Evolutionary conservation across 2,797 vertebrate species (phyloP).

Genomic region (Poeciliopsis presidionis): DNA sequence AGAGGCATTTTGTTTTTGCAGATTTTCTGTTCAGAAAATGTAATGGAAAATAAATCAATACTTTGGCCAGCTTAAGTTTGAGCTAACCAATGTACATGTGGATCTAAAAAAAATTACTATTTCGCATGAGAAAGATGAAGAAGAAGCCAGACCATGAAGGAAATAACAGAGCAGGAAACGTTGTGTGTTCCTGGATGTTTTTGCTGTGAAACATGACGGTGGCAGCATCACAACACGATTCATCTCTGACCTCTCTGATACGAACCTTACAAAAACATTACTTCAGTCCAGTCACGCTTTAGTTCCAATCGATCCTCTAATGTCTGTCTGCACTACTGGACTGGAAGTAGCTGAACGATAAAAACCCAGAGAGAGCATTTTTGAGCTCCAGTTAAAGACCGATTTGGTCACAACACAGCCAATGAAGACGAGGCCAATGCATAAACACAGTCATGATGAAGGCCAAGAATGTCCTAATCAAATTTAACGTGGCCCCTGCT

Average conservation of each 20-base stretch:
- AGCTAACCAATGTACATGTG: neutral
- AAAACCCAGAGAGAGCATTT: neutral
- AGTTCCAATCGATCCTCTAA: neutral
- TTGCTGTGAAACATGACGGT: neutral
- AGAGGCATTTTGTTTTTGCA: neutral
- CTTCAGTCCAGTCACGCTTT: neutral
- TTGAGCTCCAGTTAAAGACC: slow-evolving; percentile 12
- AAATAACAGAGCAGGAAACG: neutral
- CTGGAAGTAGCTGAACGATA: neutral
- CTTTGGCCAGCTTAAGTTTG: no score
- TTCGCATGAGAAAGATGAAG: neutral
- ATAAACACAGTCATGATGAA: slow-evolving; percentile 14
- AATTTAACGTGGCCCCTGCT: slow-evolving; percentile 39
- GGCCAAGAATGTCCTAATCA: slow-evolving; percentile 56
- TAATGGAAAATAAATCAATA: no score
- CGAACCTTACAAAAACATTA: neutral
- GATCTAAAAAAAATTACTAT: neutral
- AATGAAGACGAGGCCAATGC: slow-evolving; percentile 5
- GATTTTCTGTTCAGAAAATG: neutral
- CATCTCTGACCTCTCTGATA: neutral
- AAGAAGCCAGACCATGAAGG: neutral
- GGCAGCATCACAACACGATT: neutral
- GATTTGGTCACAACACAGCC: slow-evolving; percentile 1
- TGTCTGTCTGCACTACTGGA: neutral
- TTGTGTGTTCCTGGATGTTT: neutral